phyloP scores from a whole-genome alignment of 2,888 invertebrate genomes.

The Drosophila subsilvestris region DNA sequence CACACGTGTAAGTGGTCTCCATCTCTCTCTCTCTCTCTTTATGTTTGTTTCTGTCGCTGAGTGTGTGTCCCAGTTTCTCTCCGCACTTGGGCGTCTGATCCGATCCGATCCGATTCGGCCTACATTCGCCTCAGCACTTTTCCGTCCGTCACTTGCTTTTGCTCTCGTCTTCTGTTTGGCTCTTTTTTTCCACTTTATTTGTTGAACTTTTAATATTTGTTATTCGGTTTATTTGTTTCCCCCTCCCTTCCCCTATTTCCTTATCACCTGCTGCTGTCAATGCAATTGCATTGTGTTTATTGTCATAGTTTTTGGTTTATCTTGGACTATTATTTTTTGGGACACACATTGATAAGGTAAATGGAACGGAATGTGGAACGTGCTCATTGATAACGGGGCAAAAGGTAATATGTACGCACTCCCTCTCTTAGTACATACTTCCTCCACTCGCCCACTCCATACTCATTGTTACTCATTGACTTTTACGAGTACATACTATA shows the following conservation, averaged over 20 bases:
- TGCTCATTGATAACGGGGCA: slow-evolving; percentile 26
- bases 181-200: slow-evolving; percentile 36
- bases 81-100: slow-evolving; percentile 27
- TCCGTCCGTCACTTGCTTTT: slow-evolving; percentile 23
- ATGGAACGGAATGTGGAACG: slow-evolving; percentile 30
- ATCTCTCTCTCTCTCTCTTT: neutral
- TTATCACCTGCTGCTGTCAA: slow-evolving; percentile 54
- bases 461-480: neutral
- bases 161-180: slow-evolving; percentile 44
- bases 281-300: slow-evolving; percentile 62
- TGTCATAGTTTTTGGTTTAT: slow-evolving; percentile 54
- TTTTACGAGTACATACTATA: neutral
- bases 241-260: neutral
- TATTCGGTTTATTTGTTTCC: slow-evolving; percentile 31
- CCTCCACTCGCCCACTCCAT: no score
- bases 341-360: slow-evolving; percentile 53
- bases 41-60: neutral
- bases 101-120: slow-evolving; percentile 42
- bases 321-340: slow-evolving; percentile 39
- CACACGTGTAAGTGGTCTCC: slow-evolving; percentile 9
- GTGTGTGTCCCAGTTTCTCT: slow-evolving; percentile 51
- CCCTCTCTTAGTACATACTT: neutral
- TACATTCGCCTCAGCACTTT: slow-evolving; percentile 28
- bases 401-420: slow-evolving; percentile 7
- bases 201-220: slow-evolving; percentile 45